Base-by-base conservation (phyloP, 2,797 vertebrate species). In the Rachycentron canadum region DNA sequence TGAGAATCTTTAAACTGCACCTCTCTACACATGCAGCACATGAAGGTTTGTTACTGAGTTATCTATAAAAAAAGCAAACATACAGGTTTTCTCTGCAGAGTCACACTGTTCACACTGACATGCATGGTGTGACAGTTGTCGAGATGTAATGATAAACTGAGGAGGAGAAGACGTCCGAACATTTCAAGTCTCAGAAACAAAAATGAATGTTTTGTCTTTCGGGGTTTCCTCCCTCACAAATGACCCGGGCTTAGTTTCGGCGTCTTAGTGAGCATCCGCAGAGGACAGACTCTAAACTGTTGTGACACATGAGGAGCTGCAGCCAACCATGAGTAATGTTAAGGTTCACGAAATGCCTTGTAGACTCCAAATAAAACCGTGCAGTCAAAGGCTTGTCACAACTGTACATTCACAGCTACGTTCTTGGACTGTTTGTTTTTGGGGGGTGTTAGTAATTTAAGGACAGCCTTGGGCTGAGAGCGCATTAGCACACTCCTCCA, bases 231-330 rank as follows among this genome's bases (percentile, higher is more conserved):
- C 58, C 68, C 70, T 69, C 58, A 74, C 62, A 64, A 76, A 80
- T 49, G 76, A 86, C 49, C 84, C 59, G 7, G 63, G 78, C 57
- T 73, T 86, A 74, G 78, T 81, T 82, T 81, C 21, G 23, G 57
- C 16, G 65, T 62, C 74, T 78, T 65, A 25, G 60, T 25, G 34
- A 66, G 79, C 77, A 17, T 90, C 88, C 68, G 41, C 62, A 1
- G 69, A 85, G 84, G 86, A 88, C 74, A 79, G 85, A 87, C 74
- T 13, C 41, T 92, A 89, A 93, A 91, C 76, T 66, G 82, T 90
- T 89, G 88, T 92, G 92, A 93, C 93, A 90, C 92, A 86, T 52
- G 87, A 91, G 80, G 85, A 87, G 4, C 79, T 61, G 86, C 88
- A 82, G 91, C 79, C 90, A 53, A 86, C 82, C 86, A 13, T 65